Evolutionary conservation across 2,888 invertebrate genomes (phyloP).

Genomic region (Hipparchia sbordonii): DNA sequence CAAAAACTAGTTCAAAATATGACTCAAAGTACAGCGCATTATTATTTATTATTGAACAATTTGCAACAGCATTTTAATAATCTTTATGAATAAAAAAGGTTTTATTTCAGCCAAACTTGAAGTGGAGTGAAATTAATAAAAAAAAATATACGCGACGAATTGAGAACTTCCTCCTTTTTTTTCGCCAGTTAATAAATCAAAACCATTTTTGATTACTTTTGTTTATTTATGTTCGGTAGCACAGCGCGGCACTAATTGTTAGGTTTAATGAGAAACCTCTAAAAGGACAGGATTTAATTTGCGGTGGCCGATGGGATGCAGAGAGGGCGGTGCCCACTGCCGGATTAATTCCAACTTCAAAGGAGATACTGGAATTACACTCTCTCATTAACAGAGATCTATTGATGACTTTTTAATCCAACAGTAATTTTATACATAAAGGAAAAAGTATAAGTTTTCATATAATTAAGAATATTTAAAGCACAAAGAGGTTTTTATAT

Average conservation of each 20-base stretch:
- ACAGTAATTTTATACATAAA: constrained; percentile 26
- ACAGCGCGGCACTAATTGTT: constrained; percentile 59
- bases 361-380: constrained; percentile 69
- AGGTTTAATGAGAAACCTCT: constrained; percentile 66
- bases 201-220: constrained; percentile 18
- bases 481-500: not conserved
- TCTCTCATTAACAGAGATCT: constrained; percentile 44
- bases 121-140: not conserved
- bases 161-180: too few species aligned
- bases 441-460: not conserved
- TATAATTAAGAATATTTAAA: not conserved
- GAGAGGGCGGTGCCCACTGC: constrained; percentile 52
- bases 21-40: too few species aligned
- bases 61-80: too few species aligned
- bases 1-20: too few species aligned
- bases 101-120: not conserved
- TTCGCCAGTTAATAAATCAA: not conserved
- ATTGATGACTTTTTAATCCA: constrained; percentile 28
- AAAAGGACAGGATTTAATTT: constrained; percentile 75
- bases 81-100: too few species aligned
- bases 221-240: constrained; percentile 39
- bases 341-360: constrained; percentile 77
- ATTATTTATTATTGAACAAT: too few species aligned
- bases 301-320: constrained; percentile 56
- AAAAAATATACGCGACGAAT: too few species aligned